Percentiles rank a stretch among this genome's conserved stretches.
Evolutionary conservation across 1,140 invertebrate genomes (phyloP).

Genomic region (Magallana gigas): DNA sequence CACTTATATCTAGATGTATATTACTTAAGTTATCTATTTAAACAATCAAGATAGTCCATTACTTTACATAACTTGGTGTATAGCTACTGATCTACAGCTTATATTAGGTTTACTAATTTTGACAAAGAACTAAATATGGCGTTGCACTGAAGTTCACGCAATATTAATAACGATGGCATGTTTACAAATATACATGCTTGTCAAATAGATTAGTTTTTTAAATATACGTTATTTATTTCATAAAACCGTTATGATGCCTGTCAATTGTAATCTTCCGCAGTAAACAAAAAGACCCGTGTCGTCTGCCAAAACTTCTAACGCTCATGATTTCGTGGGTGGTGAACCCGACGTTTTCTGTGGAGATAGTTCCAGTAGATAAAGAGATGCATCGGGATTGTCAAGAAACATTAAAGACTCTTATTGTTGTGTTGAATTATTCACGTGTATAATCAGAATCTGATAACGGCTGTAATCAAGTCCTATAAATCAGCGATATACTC

Average conservation of each 20-base stretch:
- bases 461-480: neutral
- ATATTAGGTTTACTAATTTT: too few species aligned
- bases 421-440: neutral
- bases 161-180: neutral
- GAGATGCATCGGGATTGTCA: neutral
- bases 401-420: neutral
- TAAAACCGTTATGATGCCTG: neutral
- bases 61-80: too few species aligned
- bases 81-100: too few species aligned
- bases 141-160: too few species aligned
- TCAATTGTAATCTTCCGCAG: neutral
- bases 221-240: neutral
- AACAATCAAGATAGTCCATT: too few species aligned
- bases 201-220: neutral
- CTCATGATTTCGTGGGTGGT: neutral
- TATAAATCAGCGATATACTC: constrained; percentile 20
- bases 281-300: neutral
- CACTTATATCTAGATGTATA: too few species aligned
- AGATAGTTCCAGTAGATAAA: neutral
- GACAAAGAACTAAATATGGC: too few species aligned
- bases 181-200: neutral
- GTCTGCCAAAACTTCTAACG: constrained; percentile 4
- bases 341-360: neutral
- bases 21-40: too few species aligned
- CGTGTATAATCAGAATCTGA: constrained; percentile 1